These are phyloP conservation scores for Ligdia adustata DNA, from an alignment of 2,888 invertebrate genomes.

Conservation along the genomic window DNA sequence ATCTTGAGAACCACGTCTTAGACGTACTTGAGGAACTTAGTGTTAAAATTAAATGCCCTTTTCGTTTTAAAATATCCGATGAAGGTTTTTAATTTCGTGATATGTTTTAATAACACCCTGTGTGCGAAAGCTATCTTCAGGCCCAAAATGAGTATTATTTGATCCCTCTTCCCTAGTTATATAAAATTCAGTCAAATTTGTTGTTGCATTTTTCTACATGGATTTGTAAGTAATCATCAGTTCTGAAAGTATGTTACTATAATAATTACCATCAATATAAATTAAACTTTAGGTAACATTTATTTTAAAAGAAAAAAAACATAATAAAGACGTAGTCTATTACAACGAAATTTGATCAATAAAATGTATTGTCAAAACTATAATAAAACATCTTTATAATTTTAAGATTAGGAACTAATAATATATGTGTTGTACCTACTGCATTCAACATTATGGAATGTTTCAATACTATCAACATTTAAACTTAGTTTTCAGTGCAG, in stretches of 20 bases:
- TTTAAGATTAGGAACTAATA: constrained; percentile 28
- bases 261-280: neutral
- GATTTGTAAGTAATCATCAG: constrained; percentile 32
- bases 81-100: constrained; percentile 50
- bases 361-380: too few species aligned
- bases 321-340: neutral
- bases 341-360: too few species aligned
- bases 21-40: constrained; percentile 31
- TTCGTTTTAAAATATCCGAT: constrained; percentile 25
- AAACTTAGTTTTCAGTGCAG: constrained; percentile 49
- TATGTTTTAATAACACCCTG: constrained; percentile 75
- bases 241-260: constrained; percentile 19
- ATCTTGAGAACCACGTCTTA: constrained; percentile 42
- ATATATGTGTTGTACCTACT: constrained; percentile 9
- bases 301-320: too few species aligned
- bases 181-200: constrained; percentile 61
- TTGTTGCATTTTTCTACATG: constrained; percentile 32
- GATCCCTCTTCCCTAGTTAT: constrained; percentile 63
- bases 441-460: constrained; percentile 54
- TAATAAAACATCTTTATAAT: too few species aligned
- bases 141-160: constrained; percentile 62
- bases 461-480: constrained; percentile 37
- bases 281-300: too few species aligned
- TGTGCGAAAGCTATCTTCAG: constrained; percentile 61
- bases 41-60: constrained; percentile 15